Conservation (phyloP, 2,797 vertebrate species). For the Sebastes hubbsi region DNA sequence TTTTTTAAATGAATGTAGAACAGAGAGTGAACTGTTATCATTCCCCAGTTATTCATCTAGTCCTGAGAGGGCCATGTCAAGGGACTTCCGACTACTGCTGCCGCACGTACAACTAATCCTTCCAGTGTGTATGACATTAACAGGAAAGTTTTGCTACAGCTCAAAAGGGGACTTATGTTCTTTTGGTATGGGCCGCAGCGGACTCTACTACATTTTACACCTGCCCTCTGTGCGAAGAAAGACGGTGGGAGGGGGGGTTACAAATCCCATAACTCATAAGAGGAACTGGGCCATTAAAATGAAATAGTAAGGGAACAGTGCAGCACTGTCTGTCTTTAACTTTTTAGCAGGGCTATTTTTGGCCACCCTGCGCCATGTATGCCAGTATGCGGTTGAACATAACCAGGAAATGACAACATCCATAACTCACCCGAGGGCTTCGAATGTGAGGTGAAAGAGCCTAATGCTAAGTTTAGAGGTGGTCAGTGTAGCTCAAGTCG, state of each 20-base stretch:
- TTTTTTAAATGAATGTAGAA: neutral
- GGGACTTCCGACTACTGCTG: conserved; percentile 44
- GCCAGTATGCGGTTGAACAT: conserved; percentile 73
- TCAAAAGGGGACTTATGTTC: conserved; percentile 43
- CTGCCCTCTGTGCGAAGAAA: conserved; percentile 44
- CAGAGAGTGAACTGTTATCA: conserved; percentile 37
- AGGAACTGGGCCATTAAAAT: conserved; percentile 67
- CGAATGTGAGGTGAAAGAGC: conserved; percentile 47
- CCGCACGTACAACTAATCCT: conserved; percentile 35
- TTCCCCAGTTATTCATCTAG: conserved; percentile 35
- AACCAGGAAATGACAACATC: conserved; percentile 76
- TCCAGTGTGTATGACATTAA: conserved; percentile 38
- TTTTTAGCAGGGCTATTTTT: conserved; percentile 64
- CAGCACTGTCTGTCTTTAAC: conserved; percentile 57
- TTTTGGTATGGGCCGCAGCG: neutral
- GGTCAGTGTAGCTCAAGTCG: conserved; percentile 58
- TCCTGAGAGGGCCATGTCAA: conserved; percentile 18
- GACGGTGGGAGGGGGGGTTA: neutral
- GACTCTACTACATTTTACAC: conserved; percentile 56
- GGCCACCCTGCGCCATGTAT: conserved; percentile 47
- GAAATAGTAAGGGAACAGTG: conserved; percentile 63
- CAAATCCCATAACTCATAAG: conserved; percentile 58
- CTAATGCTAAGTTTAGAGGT: conserved; percentile 70
- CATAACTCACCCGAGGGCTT: conserved; percentile 61
- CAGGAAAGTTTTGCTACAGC: conserved; percentile 30